These are phyloP conservation scores for Trichacis sp. DNA, from an alignment of 2,888 invertebrate genomes.

Conservation along the genomic window DNA sequence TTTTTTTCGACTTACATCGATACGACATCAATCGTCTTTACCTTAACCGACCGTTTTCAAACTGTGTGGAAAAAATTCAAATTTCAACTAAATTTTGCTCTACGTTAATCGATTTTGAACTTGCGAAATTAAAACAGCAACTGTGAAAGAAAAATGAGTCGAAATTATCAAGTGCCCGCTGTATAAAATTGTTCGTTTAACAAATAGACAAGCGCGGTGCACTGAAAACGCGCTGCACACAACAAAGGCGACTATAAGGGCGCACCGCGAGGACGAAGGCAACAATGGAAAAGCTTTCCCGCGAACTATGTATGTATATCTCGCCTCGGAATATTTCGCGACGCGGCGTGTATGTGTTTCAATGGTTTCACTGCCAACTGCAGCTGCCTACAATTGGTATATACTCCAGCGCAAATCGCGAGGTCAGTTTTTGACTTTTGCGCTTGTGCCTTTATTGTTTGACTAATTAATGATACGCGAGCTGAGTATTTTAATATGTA, in stretches of 20 bases:
- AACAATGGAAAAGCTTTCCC: conserved; percentile 40
- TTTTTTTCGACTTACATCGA: no score
- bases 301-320: conserved; percentile 32
- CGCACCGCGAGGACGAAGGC: conserved; percentile 33
- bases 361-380: conserved; percentile 45
- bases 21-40: no score
- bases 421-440: conserved; percentile 24
- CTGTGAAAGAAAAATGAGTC: no score
- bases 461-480: conserved; percentile 26
- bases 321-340: conserved; percentile 30
- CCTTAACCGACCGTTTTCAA: no score
- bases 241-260: conserved; percentile 32
- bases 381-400: conserved; percentile 45
- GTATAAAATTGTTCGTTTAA: conserved; percentile 13
- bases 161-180: not conserved
- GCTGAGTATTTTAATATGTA: conserved; percentile 10
- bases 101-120: no score
- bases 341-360: conserved; percentile 38
- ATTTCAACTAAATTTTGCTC: no score
- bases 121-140: no score
- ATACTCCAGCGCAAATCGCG: conserved; percentile 26
- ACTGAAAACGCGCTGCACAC: conserved; percentile 14
- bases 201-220: conserved; percentile 40
- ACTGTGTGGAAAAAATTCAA: no score
- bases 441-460: conserved; percentile 6